These are phyloP conservation scores for Falcaria lacertinaria DNA, from an alignment of 2,888 invertebrate species.

Conservation along the genomic window DNA sequence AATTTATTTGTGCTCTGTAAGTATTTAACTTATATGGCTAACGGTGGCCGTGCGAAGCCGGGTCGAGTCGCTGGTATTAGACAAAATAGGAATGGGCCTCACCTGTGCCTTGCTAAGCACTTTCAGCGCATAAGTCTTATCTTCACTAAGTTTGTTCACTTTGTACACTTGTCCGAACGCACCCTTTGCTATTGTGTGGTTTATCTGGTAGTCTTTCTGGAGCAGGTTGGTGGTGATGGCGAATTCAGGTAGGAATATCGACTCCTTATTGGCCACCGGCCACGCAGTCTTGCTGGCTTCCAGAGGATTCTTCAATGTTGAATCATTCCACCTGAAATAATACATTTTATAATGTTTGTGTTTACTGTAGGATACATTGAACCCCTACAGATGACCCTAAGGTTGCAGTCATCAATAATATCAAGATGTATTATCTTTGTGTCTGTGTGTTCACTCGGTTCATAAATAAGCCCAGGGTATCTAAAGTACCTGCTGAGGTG, in stretches of 20 bases:
- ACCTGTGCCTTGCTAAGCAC: conserved; percentile 89
- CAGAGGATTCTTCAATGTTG: conserved; percentile 80
- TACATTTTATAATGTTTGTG: conserved; percentile 3
- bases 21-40: too few species aligned
- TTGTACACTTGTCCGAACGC: conserved; percentile 95
- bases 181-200: conserved; percentile 90
- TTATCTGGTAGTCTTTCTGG: conserved; percentile 82
- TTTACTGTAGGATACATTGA: too few species aligned
- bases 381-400: too few species aligned
- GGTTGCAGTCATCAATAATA: too few species aligned
- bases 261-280: conserved; percentile 90
- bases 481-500: too few species aligned
- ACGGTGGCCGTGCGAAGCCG: too few species aligned
- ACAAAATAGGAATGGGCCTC: too few species aligned
- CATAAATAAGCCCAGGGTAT: too few species aligned
- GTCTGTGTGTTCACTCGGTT: too few species aligned
- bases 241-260: conserved; percentile 93
- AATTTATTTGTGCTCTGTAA: too few species aligned
- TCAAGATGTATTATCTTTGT: too few species aligned
- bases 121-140: conserved; percentile 90
- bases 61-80: too few species aligned
- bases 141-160: conserved; percentile 83
- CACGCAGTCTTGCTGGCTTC: conserved; percentile 85
- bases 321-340: conserved; percentile 82
- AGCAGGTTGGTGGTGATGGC: conserved; percentile 82